Percentiles rank a stretch among this genome's conserved stretches.
Evolutionary conservation across 2,888 invertebrate genomes (phyloP).

Genomic region (Hipparchia sbordonii): DNA sequence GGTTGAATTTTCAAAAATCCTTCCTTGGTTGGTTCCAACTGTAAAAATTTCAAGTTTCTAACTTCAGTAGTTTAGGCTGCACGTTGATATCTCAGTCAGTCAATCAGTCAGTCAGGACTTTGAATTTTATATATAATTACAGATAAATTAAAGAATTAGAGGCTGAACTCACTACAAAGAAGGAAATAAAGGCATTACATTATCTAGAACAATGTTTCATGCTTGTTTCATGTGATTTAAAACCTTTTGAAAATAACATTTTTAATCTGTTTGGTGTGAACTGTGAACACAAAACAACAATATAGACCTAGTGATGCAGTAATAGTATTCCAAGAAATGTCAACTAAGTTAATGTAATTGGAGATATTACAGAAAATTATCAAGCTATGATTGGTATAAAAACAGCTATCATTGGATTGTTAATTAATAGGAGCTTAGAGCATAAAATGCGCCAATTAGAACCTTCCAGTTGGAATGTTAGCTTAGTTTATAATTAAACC

Average conservation of each 20-base stretch:
- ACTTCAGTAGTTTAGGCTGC: no score
- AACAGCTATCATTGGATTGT: conserved; percentile 27
- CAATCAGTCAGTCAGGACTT: no score
- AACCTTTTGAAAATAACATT: conserved; percentile 1
- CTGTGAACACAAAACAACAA: background rate
- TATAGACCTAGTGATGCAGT: conserved; percentile 8
- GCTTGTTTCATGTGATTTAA: background rate
- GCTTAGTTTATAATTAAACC: background rate
- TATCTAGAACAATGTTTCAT: no score
- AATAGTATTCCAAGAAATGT: conserved; percentile 29
- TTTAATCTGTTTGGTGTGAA: conserved; percentile 1
- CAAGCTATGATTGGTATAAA: conserved; percentile 6
- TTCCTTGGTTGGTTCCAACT: no score
- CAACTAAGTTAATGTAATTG: conserved; percentile 25
- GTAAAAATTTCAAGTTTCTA: no score
- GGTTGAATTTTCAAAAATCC: no score
- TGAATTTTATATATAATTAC: no score
- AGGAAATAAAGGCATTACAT: background rate
- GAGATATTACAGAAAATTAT: conserved; percentile 19
- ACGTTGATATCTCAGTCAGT: no score
- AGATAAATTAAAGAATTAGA: no score
- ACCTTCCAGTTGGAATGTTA: background rate
- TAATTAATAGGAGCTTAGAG: conserved; percentile 22
- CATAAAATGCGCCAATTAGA: conserved; percentile 1
- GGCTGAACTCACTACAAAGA: background rate